Base-by-base conservation (phyloP, 2,888 invertebrate species). In the Mamestra brassicae region DNA sequence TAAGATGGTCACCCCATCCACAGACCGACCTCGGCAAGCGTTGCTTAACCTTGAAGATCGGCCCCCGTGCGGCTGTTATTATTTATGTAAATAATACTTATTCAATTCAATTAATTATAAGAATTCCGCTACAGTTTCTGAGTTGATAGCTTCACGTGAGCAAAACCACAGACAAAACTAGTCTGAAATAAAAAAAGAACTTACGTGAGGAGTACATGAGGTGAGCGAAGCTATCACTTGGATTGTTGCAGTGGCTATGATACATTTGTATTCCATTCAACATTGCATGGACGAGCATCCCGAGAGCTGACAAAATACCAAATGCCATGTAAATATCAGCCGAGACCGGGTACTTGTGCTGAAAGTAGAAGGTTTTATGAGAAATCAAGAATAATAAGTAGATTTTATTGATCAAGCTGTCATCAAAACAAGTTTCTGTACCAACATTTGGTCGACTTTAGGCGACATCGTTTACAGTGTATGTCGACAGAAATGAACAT, bases 191-290 rank as follows among this genome's bases (percentile, higher is more conserved):
- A 26, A 58, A 36, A 52, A 26, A 26, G 3, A 87, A 89, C 73
- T 82, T 83, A 92, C 92, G 71, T 50, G 75, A 26, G 65, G 80
- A 64, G 71, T 88, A 89, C 2, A 90, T 36, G 5, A 88, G 38
- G 52, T 89, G 82, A 62, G 80, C 74, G 7, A 89, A 38, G n/a
- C 81, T 77, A 78, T 92, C 92, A 70, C 84, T 89, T 0, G 85
- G 76, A 57, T 90, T 88, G 36, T 60, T 55, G 73, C 91, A 92
- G 34, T 76, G 58, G 15, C 83, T 67, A 42, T 71, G 63, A 34
- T 67, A 8, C 69, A 90, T 87, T 78, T 90, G 88, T 5, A 89
- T 26, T 5, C 81, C 11, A 13, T 88, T 74, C 10, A 88, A 4
- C 26, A 85, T 34, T 42, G 78, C 80, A 65, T 87, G 89, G 7